phyloP scores from a whole-genome alignment of 2,888 invertebrate genomes.

The Andrena dorsata region DNA sequence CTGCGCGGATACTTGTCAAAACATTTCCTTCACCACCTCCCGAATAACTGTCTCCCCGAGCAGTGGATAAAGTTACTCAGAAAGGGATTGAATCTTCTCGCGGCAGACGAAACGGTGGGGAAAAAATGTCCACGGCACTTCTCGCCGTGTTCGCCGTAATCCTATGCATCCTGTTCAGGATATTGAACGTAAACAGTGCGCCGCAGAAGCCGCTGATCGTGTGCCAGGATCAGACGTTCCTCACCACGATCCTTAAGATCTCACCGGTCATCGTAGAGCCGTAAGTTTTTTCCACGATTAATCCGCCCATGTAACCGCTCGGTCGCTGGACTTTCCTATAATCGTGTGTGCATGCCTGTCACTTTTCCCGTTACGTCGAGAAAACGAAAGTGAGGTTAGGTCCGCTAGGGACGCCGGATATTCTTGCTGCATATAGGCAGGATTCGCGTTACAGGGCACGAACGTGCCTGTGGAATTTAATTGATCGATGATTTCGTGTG shows the following conservation, averaged over 20 bases:
- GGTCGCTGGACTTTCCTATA: not conserved
- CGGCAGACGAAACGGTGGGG: not conserved
- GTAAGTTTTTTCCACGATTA: slow-evolving; percentile 89
- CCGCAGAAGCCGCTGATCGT: slow-evolving; percentile 92
- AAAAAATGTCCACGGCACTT: slow-evolving; percentile 92
- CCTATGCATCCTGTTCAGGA: slow-evolving; percentile 92
- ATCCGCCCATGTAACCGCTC: not conserved
- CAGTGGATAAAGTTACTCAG: not conserved
- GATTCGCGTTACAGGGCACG: not conserved
- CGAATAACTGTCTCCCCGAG: not conserved
- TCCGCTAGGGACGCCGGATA: slow-evolving; percentile 29
- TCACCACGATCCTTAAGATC: slow-evolving; percentile 92
- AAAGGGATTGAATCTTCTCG: slow-evolving; percentile 21
- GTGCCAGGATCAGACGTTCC: slow-evolving; percentile 91
- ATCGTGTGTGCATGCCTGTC: no score
- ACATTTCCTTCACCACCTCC: slow-evolving; percentile 7
- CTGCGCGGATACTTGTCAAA: not conserved
- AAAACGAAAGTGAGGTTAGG: slow-evolving; percentile 64
- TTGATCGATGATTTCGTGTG: not conserved
- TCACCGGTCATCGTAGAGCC: slow-evolving; percentile 92
- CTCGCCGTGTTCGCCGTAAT: slow-evolving; percentile 93
- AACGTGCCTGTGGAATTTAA: not conserved
- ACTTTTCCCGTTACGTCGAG: not conserved
- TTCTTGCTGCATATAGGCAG: not conserved
- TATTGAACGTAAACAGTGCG: slow-evolving; percentile 94